phyloP scores from a whole-genome alignment of 2,797 vertebrate species.

The Eospalax fontanierii region DNA sequence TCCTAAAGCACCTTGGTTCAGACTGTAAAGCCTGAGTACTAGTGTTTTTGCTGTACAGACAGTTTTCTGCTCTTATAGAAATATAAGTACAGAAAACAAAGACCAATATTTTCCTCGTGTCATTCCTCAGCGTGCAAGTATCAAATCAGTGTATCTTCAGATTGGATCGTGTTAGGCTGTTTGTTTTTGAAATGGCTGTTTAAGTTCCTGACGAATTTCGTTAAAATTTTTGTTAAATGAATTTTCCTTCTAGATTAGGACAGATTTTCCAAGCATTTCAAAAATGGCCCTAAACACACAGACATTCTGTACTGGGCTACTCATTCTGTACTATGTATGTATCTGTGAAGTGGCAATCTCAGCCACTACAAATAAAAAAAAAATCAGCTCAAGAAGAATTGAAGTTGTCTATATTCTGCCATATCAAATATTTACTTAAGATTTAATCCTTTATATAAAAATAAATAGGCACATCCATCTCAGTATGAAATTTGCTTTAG shows the following conservation, averaged over 20 bases:
- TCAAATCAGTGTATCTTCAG: neutral
- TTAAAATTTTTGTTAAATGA: neutral
- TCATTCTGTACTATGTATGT: neutral
- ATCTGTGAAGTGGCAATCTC: neutral
- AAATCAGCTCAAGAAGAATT: neutral
- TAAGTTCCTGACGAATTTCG: neutral
- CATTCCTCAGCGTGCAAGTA: neutral
- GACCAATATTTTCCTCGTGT: neutral
- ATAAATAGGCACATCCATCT: neutral
- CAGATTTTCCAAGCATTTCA: neutral
- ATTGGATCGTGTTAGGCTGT: neutral
- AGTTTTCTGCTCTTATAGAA: neutral
- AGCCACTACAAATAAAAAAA: neutral
- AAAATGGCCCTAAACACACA: neutral
- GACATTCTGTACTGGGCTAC: neutral
- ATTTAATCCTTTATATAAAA: neutral
- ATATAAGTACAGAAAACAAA: neutral
- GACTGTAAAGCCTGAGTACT: neutral
- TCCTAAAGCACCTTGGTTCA: neutral
- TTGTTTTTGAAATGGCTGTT: neutral
- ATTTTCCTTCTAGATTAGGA: neutral
- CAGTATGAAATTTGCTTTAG: neutral
- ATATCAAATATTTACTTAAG: neutral
- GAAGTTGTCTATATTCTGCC: neutral
- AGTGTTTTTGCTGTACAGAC: neutral